Conservation (phyloP, 2,888 invertebrate species). For the Synanthedon tipuliformis region DNA sequence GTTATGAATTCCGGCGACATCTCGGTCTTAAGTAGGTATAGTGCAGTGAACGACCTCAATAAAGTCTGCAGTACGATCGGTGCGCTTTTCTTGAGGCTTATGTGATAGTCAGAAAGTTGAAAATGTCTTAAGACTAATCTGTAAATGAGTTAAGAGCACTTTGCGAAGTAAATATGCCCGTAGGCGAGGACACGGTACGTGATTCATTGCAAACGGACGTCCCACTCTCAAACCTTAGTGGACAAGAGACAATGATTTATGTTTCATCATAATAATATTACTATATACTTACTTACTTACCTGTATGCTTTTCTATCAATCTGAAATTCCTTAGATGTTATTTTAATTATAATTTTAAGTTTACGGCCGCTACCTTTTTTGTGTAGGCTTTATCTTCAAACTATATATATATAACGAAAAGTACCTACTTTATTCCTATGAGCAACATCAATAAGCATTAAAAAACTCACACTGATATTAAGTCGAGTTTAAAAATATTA, state of each 20-base stretch:
- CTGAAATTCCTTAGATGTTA: too few relatives aligned
- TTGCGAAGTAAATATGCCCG: conserved; percentile 45
- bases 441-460: too few relatives aligned
- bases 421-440: too few relatives aligned
- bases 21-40: conserved; percentile 17
- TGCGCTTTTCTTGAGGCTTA: conserved; percentile 21
- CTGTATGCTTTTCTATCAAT: too few relatives aligned
- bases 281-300: too few relatives aligned
- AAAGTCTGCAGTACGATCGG: conserved; percentile 8
- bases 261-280: not conserved
- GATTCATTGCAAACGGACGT: conserved; percentile 49
- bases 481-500: too few relatives aligned
- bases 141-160: conserved; percentile 19
- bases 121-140: conserved; percentile 10
- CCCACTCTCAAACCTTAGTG: conserved; percentile 32
- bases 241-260: conserved; percentile 27
- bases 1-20: not conserved
- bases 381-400: too few relatives aligned
- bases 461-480: too few relatives aligned
- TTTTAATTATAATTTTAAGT: too few relatives aligned
- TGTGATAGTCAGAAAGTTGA: conserved; percentile 21
- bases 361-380: too few relatives aligned
- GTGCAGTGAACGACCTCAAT: conserved; percentile 39
- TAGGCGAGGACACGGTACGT: conserved; percentile 48
- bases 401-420: too few relatives aligned